Base-by-base conservation (phyloP, 64 coral and sea anemone genomes). In the Exaiptasia diaphana region DNA sequence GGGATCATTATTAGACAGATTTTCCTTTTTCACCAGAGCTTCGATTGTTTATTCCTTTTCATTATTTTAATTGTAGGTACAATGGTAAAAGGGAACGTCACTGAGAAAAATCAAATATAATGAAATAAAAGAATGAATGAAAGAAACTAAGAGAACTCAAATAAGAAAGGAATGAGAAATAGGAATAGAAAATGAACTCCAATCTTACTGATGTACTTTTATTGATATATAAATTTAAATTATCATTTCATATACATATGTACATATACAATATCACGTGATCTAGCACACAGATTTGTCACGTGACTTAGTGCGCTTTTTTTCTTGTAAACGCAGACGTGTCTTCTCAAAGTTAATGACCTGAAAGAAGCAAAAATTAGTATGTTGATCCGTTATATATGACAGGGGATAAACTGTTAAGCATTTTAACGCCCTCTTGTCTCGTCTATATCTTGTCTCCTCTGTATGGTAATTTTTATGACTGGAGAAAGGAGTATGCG, bases 341-440 rank as follows among this genome's bases (percentile, higher is more conserved):
- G 64, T 68, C 29, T 68, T 68, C 29, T 68, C 64, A 18, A 68
- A 68, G 20, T 68, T 39, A 22, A 68, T 68, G 20, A 68, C 64
- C 64, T 68, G 29, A 17, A n/a, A n/a, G n/a, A 32, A 68, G 34
- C 20, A 68, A 27, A 68, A 68, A 5, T 5, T 5, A 56, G 26
- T 21, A 56, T 15, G 26, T 17, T 56, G 0, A 49, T 49, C 18
- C 45, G 18, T 49, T 49, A 12, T 8, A 48, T 17, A 48, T 48
- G 5, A 8, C 44, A 48, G 44, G 44, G 44, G 5, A 8, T 53
- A 3, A 10, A 10, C 23, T 14, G 23, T 20, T 53, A 14, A 53
- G 50, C 3, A 20, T 14, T 3, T 20, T 22, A 3, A 53, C 23
- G 50, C 17, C 50, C 23, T 53, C 9, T 53, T 53, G 2, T 20